Evolutionary conservation across 2,888 invertebrate genomes (phyloP).

Genomic region (Agonum fuliginosum): DNA sequence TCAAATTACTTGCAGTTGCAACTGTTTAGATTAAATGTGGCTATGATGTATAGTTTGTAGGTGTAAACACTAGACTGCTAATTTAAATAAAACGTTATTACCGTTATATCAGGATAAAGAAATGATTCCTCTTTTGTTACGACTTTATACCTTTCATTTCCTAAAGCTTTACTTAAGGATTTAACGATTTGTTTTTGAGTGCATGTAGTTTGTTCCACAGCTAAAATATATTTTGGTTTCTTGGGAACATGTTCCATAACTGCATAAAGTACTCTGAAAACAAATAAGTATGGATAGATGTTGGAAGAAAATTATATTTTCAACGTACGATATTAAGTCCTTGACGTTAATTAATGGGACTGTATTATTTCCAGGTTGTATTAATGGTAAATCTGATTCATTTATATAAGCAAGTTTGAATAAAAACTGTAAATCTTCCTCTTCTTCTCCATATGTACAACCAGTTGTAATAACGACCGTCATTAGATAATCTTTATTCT

Average conservation of each 20-base stretch:
- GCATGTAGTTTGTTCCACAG: slow-evolving; percentile 77
- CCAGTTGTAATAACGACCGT: slow-evolving; percentile 77
- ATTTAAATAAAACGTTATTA: slow-evolving; percentile 62
- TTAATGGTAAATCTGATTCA: slow-evolving; percentile 76
- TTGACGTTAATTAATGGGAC: slow-evolving; percentile 79
- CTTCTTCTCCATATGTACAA: slow-evolving; percentile 78
- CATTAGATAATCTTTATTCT: slow-evolving; percentile 14
- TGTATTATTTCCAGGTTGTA: slow-evolving; percentile 76
- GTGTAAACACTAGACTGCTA: too few relatives aligned
- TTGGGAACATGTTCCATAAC: slow-evolving; percentile 75
- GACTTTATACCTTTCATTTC: slow-evolving; percentile 76
- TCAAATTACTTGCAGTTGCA: too few relatives aligned
- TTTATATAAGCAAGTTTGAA: slow-evolving; percentile 82
- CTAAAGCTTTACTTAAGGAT: slow-evolving; percentile 75
- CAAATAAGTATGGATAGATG: slow-evolving; percentile 30
- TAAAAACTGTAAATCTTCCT: slow-evolving; percentile 78
- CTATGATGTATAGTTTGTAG: too few relatives aligned
- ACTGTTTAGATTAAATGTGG: too few relatives aligned
- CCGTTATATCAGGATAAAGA: slow-evolving; percentile 74
- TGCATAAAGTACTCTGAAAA: slow-evolving; percentile 66
- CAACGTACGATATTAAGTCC: slow-evolving; percentile 76
- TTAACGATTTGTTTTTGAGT: slow-evolving; percentile 76
- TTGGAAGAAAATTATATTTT: too few relatives aligned
- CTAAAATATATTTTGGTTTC: slow-evolving; percentile 77
- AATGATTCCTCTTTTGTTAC: slow-evolving; percentile 77